A percentile compares a stretch with the other conserved stretches of the same genome.
Evolutionary conservation across 2,797 vertebrate genomes (phyloP).

Genomic region (Sitta carolinensis): DNA sequence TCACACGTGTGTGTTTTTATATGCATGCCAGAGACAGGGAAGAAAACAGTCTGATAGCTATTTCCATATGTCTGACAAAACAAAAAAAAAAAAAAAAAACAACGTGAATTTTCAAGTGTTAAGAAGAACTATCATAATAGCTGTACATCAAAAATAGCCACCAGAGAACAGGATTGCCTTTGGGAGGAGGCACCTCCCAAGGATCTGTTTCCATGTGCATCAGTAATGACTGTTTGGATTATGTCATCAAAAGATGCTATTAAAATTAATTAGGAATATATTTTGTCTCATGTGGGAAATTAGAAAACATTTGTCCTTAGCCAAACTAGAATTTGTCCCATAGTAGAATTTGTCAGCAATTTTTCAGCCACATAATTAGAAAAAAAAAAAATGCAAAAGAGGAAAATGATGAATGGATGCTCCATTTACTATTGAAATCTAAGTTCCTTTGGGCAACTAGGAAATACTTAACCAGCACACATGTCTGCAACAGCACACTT

Average conservation of each 20-base stretch:
- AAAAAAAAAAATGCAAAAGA: not conserved
- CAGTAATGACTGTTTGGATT: not conserved
- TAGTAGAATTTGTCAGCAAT: not conserved
- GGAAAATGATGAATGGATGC: not conserved
- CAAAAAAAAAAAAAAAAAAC: not conserved
- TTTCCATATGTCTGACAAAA: not conserved
- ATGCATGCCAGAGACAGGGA: not conserved
- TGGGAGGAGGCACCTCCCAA: not conserved
- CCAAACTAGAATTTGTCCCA: not conserved
- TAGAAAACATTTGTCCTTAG: not conserved
- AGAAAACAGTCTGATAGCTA: not conserved
- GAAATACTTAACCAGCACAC: not conserved
- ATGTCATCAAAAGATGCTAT: not conserved
- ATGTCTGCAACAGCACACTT: not conserved
- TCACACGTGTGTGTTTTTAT: accelerated
- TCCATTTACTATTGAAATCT: not conserved
- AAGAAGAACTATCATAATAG: not conserved
- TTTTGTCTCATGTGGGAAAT: not conserved
- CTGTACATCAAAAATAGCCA: not conserved
- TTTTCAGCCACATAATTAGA: not conserved
- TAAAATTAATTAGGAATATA: not conserved
- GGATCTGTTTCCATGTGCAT: not conserved
- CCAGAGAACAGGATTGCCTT: not conserved
- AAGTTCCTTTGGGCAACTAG: not conserved
- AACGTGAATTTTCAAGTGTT: not conserved